These are phyloP conservation scores for Crotalus horridus DNA, from an alignment of 2,113 vertebrate genomes.

Conservation along the genomic window DNA sequence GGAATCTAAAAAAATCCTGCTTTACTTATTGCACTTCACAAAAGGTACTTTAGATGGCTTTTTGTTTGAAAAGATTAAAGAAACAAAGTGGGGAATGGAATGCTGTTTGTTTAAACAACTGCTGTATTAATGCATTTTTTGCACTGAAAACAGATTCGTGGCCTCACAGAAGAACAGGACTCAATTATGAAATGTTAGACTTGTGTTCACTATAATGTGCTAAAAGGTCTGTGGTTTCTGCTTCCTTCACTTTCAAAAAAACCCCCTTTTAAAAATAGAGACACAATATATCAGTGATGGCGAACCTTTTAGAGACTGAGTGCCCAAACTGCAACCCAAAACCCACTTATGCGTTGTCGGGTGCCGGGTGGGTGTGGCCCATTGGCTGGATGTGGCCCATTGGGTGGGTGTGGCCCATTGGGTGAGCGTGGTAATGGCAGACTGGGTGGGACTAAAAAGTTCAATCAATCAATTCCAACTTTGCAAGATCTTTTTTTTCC, in stretches of 20 bases:
- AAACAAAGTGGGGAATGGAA: slow-evolving; percentile 22
- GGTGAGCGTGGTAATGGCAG: too few relatives aligned
- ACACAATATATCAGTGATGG: not conserved
- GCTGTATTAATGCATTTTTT: not conserved
- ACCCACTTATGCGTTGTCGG: too few relatives aligned
- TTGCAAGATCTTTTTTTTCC: too few relatives aligned
- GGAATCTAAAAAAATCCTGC: slow-evolving; percentile 21
- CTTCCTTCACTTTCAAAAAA: not conserved
- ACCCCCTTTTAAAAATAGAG: not conserved
- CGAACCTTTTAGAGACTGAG: too few relatives aligned
- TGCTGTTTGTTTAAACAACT: slow-evolving; percentile 15
- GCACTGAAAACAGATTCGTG: not conserved
- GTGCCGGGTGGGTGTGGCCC: too few relatives aligned
- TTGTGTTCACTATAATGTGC: not conserved
- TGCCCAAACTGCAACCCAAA: too few relatives aligned
- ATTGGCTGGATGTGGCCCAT: too few relatives aligned
- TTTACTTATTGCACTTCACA: slow-evolving; percentile 1
- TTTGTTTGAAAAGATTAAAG: slow-evolving; percentile 25
- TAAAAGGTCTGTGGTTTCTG: not conserved
- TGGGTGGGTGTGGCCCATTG: too few relatives aligned
- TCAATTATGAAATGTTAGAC: slow-evolving; percentile 16
- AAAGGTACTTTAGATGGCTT: not conserved
- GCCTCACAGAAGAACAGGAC: not conserved
- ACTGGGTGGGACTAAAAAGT: too few relatives aligned
- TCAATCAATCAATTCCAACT: too few relatives aligned